Conservation (phyloP, 2,888 invertebrate genomes). For the Campopleginae sp. region DNA sequence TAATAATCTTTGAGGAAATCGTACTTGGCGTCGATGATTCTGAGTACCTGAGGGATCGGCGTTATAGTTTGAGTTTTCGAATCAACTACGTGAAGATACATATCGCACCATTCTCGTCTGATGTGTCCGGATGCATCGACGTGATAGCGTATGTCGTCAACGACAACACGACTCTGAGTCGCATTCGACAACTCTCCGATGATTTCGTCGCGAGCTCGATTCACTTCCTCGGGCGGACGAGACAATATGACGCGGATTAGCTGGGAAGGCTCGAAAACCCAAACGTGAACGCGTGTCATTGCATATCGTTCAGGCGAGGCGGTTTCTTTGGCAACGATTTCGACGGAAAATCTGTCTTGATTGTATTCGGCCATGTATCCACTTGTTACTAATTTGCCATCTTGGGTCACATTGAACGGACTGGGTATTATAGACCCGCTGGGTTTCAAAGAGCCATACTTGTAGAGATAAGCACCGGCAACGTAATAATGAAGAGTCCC, state of each 20-base stretch:
- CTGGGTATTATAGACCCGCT: constrained; percentile 95
- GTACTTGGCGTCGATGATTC: constrained; percentile 93
- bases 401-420: constrained; percentile 92
- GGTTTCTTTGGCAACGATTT: constrained; percentile 92
- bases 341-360: constrained; percentile 93
- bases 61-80: constrained; percentile 90
- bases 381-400: constrained; percentile 90
- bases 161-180: constrained; percentile 91
- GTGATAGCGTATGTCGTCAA: constrained; percentile 91
- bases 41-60: constrained; percentile 91
- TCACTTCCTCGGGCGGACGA: constrained; percentile 91
- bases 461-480: constrained; percentile 92
- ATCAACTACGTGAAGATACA: constrained; percentile 94
- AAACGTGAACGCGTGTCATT: constrained; percentile 92
- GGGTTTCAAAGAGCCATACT: constrained; percentile 90
- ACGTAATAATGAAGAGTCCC: constrained; percentile 93
- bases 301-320: constrained; percentile 92
- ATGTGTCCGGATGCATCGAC: constrained; percentile 87
- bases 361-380: constrained; percentile 95
- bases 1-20: constrained; percentile 93
- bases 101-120: constrained; percentile 92
- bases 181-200: constrained; percentile 90
- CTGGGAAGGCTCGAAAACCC: constrained; percentile 95
- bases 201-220: constrained; percentile 89
- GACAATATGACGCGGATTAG: constrained; percentile 94